Conservation (phyloP, 2,797 vertebrate species). For the Chelonia mydas region DNA sequence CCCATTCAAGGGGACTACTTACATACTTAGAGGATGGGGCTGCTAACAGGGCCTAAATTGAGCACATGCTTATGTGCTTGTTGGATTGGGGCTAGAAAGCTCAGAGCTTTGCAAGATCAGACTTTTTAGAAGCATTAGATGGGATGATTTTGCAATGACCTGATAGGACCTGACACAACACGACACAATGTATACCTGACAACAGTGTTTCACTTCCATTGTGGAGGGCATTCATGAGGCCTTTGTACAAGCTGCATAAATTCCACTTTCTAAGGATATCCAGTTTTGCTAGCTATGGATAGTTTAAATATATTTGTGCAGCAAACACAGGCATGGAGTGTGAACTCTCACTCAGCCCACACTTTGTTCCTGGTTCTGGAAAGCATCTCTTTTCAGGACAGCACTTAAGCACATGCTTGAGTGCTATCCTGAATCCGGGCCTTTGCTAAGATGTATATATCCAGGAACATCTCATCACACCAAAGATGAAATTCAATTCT, state of each 20-base stretch:
- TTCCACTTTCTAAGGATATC: not conserved
- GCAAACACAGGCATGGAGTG: not conserved
- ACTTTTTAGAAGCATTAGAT: fast-evolving
- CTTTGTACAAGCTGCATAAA: not conserved
- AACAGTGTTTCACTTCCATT: not conserved
- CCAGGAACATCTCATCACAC: not conserved
- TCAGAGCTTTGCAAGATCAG: fast-evolving
- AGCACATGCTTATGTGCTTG: not conserved
- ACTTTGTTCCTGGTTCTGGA: not conserved
- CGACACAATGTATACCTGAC: not conserved
- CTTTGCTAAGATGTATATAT: not conserved
- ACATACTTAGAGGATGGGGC: fast-evolving
- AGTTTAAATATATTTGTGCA: not conserved
- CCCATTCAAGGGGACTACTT: not conserved
- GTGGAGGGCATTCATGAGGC: not conserved
- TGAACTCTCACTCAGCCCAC: not conserved
- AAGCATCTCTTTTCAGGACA: not conserved
- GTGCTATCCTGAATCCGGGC: not conserved
- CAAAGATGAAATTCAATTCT: not conserved
- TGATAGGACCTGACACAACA: not conserved
- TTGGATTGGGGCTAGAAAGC: not conserved
- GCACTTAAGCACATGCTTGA: not conserved
- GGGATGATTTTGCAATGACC: not conserved
- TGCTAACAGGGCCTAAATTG: fast-evolving
- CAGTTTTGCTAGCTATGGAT: not conserved